These are phyloP conservation scores for Zaprionus ornatus DNA, from an alignment of 1,140 invertebrate genomes.

Conservation along the genomic window DNA sequence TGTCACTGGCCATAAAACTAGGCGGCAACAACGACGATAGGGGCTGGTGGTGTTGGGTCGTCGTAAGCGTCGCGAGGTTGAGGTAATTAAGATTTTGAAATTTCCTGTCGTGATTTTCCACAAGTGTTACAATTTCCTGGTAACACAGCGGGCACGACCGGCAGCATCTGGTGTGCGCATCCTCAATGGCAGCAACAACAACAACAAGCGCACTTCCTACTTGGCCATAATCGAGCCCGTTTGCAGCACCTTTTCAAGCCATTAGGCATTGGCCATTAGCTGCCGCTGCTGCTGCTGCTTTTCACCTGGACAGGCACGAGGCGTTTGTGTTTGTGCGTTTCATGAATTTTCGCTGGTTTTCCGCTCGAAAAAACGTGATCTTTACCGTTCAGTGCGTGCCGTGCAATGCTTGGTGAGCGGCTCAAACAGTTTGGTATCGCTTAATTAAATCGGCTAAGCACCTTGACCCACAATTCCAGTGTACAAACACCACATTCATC, in stretches of 20 bases:
- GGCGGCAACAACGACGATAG: slow-evolving; percentile 1
- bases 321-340: slow-evolving; percentile 23
- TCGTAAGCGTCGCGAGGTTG: not conserved
- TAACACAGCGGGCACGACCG: slow-evolving; percentile 8
- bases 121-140: slow-evolving; percentile 59
- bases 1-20: slow-evolving; percentile 18
- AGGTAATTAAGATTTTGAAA: slow-evolving; percentile 66
- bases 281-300: slow-evolving; percentile 44
- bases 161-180: slow-evolving; percentile 43
- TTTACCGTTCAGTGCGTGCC: slow-evolving; percentile 5
- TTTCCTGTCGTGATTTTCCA: slow-evolving; percentile 67
- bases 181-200: slow-evolving; percentile 27
- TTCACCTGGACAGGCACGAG: slow-evolving; percentile 40
- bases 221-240: slow-evolving; percentile 48
- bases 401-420: slow-evolving; percentile 1
- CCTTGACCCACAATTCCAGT: slow-evolving; percentile 72
- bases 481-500: slow-evolving; percentile 39
- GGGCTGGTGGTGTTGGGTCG: not conserved
- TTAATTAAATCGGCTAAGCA: slow-evolving; percentile 77
- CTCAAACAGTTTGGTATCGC: slow-evolving; percentile 46
- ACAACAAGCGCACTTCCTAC: slow-evolving; percentile 36
- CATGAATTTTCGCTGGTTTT: slow-evolving; percentile 63
- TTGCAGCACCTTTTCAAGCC: slow-evolving; percentile 50
- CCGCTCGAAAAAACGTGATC: slow-evolving; percentile 70
- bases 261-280: slow-evolving; percentile 64